Evolutionary conservation across 2,888 invertebrate species (phyloP), one percentile per base, ranked within the genome.

Genomic region (Meloe dianella): DNA sequence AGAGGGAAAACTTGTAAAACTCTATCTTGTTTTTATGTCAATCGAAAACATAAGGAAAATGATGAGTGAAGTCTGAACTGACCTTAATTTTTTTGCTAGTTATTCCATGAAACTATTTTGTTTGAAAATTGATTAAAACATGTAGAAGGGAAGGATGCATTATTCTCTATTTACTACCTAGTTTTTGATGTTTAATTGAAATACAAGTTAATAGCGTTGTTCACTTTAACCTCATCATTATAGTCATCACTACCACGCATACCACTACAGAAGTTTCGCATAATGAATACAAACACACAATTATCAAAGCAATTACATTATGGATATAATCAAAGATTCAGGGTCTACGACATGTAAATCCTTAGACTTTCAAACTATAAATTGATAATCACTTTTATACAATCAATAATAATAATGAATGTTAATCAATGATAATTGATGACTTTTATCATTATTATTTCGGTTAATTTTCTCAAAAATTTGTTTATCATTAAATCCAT

Each of bases 171-270:
- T 35, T 35, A 12, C 35, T 17, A 41, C 41, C 41, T 47, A 20
- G 20, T 54, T 12, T 24, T 54, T 54, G 12, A 54, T 22, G 24
- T 54, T 54, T 24, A 54, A 54, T 54, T 54, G 24, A 54, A 54
- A 54, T 12, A 22, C 54, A 54, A 54, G 54, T 54, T 54, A 54
- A 54, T 54, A 54, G 24, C 12, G 4, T 9, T 47, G 24, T 54
- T 54, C 12, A 24, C 54, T 24, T 54, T 54, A 54, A 54, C 54
- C 24, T 54, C 54, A 24, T 54, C 54, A 54, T 54, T 54, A 54
- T 54, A 22, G 12, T 24, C 54, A 24, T 54, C 54, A 54, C 24
- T 54, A 54, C 24, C 14, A 22, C 54, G 5, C 12, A 24, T 24
- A 54, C 54, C 14, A 54, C 12, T 54, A 54, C 10, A 24, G 54